A percentile compares a stretch with the other conserved stretches of the same genome.
phyloP scores from a whole-genome alignment of 53 echinoderm and acorn worm species.

The Hippasteria phrygiana region DNA sequence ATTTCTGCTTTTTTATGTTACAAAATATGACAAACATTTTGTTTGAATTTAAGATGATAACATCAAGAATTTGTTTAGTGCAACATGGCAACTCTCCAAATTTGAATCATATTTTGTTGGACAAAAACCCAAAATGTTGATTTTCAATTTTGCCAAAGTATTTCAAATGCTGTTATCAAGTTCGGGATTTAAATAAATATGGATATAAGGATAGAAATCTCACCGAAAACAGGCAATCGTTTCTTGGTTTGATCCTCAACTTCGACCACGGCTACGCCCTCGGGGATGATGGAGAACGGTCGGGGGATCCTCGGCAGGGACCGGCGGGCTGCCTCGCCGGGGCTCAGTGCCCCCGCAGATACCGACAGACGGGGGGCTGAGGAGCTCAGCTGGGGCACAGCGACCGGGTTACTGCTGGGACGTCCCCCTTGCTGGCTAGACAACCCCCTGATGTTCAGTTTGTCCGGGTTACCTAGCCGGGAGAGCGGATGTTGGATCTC shows the following conservation, averaged over 20 bases:
- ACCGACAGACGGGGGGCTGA: constrained; percentile 82
- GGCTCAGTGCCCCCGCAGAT: constrained; percentile 67
- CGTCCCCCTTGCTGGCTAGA: constrained; percentile 87
- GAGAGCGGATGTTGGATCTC: constrained; percentile 97
- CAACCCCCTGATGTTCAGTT: constrained; percentile 87
- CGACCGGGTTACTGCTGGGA: constrained; percentile 71
- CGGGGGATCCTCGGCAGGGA: constrained; percentile 92
- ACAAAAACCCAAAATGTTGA: no score
- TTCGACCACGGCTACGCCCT: constrained; percentile 81
- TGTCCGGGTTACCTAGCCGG: constrained; percentile 94
- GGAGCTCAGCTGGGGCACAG: constrained; percentile 82
- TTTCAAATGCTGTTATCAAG: no score
- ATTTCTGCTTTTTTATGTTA: no score
- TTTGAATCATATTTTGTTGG: no score
- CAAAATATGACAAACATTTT: no score
- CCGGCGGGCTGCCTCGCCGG: constrained; percentile 62
- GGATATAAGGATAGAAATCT: constrained; percentile 21
- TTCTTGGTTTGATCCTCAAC: constrained; percentile 79
- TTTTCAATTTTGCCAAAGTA: no score
- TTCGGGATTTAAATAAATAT: background rate
- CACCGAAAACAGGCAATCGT: constrained; percentile 94
- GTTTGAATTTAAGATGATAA: no score
- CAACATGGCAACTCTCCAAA: no score
- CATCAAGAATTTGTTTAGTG: no score
- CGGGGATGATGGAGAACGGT: constrained; percentile 89